Conservation (phyloP, 2,113 vertebrate genomes). For the Amazona vittata region DNA sequence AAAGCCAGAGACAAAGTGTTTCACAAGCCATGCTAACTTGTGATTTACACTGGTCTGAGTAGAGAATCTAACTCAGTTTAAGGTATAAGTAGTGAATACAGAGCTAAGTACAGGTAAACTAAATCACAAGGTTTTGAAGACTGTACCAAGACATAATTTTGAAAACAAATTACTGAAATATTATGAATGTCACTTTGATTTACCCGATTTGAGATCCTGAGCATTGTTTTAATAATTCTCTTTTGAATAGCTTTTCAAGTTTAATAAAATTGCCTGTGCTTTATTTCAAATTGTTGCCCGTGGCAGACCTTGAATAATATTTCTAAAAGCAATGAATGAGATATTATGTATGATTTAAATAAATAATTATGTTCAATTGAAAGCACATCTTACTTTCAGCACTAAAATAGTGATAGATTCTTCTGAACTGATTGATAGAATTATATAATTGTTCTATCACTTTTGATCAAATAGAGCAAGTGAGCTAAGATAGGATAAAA, state of each 20-base stretch:
- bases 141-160: not conserved
- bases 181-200: slow-evolving; percentile 13
- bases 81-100: not conserved
- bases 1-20: not conserved
- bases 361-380: not conserved
- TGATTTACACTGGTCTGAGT: not conserved
- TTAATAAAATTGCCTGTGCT: slow-evolving; percentile 10
- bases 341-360: not conserved
- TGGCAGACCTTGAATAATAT: not conserved
- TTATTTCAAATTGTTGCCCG: slow-evolving; percentile 20
- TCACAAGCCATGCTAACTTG: not conserved
- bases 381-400: not conserved
- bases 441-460: not conserved
- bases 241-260: slow-evolving; percentile 15
- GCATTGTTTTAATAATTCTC: slow-evolving; percentile 31
- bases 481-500: not conserved
- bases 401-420: not conserved
- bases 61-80: not conserved
- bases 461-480: not conserved
- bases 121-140: not conserved
- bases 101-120: not conserved
- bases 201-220: not conserved
- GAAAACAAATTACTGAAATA: not conserved
- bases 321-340: not conserved
- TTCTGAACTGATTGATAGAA: not conserved